Evolutionary conservation across 1,140 invertebrate species (phyloP), one percentile per base, ranked within the genome.

Genomic region (Drosophila melanica): DNA sequence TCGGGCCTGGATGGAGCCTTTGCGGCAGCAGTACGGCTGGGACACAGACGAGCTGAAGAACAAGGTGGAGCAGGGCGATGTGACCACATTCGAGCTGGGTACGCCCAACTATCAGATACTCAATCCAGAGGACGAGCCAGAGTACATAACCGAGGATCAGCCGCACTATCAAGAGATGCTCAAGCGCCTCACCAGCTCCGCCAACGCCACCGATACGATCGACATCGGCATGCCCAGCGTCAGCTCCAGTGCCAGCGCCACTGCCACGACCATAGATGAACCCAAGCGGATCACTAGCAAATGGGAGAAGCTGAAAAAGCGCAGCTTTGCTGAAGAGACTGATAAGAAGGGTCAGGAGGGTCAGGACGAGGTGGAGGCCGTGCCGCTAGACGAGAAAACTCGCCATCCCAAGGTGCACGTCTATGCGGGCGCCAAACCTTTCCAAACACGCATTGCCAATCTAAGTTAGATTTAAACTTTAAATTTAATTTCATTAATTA

Each of bases 81-180:
- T 78, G 3, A 79, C 77, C 37, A 91, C 90, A 10, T 91, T 75
- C 12, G 90, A 91, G 37, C 64, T 91, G 39, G 90, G 90, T 6
- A 68, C 71, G 0, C 79, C 90, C 33, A 87, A 89, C 41, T 91
- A 91, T 65, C 71, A 85, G 55, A 91, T 91, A 3, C 62, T 91
- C 0, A 91, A 91, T 51, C 79, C 90, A 2, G 71, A 91, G 23
- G 90, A 90, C 16, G 63, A 84, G 42, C 82, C 87, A 2, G 90
- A 91, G 54, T 89, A 76, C 35, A 91, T 91, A 1, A 91, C 90
- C 0, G 71, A 78, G 0, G 86, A 91, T 77, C 90, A 91, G 30
- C 90, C 90, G 1, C 76, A 91, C 1, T 91, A 91, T 42, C 72
- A 62, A 20, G 79, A 77, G 18, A 77, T 76, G 82, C 65, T 87